Percentiles rank a stretch among this genome's conserved stretches.
phyloP scores from a whole-genome alignment of 30 jellyfish, hydroid and myxozoan genomes.

The Phacellophora camtschatica region DNA sequence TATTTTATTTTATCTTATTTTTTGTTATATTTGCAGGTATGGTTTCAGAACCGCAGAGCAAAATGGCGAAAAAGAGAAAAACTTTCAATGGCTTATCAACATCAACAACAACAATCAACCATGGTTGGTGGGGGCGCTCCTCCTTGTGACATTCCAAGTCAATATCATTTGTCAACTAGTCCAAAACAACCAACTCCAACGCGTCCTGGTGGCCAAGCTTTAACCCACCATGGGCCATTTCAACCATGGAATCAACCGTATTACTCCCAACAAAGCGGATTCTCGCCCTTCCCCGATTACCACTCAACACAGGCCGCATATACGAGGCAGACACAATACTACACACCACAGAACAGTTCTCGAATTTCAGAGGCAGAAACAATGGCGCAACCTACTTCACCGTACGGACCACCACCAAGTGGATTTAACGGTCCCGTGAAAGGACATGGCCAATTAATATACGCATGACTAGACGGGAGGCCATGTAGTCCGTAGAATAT shows the following conservation, averaged over 20 bases:
- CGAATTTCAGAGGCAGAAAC: slow-evolving; percentile 72
- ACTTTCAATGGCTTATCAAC: slow-evolving; percentile 76
- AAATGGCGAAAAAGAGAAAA: slow-evolving; percentile 98
- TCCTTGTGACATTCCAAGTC: slow-evolving; percentile 84
- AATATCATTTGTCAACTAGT: slow-evolving; percentile 75
- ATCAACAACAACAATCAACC: slow-evolving; percentile 61
- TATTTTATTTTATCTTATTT: too few relatives aligned
- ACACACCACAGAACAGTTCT: slow-evolving; percentile 49
- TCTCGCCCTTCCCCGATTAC: slow-evolving; percentile 91
- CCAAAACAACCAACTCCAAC: slow-evolving; percentile 90
- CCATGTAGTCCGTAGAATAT: slow-evolving; percentile 5
- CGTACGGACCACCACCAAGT: slow-evolving; percentile 64
- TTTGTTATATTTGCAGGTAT: slow-evolving; percentile 65
- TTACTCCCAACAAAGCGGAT: slow-evolving; percentile 79
- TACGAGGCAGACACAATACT: slow-evolving; percentile 44
- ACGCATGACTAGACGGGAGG: slow-evolving; percentile 55
- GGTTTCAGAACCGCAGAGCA: slow-evolving; percentile 99
- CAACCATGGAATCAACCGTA: slow-evolving; percentile 94
- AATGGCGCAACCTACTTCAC: slow-evolving; percentile 64
- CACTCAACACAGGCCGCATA: slow-evolving; percentile 66
- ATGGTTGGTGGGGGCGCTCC: slow-evolving; percentile 33
- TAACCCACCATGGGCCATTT: slow-evolving; percentile 93
- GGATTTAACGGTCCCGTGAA: slow-evolving; percentile 73
- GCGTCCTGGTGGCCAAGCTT: slow-evolving; percentile 75
- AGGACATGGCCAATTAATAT: slow-evolving; percentile 77